Conservation (phyloP, 2,113 vertebrate species). For the Elanoides forficatus region DNA sequence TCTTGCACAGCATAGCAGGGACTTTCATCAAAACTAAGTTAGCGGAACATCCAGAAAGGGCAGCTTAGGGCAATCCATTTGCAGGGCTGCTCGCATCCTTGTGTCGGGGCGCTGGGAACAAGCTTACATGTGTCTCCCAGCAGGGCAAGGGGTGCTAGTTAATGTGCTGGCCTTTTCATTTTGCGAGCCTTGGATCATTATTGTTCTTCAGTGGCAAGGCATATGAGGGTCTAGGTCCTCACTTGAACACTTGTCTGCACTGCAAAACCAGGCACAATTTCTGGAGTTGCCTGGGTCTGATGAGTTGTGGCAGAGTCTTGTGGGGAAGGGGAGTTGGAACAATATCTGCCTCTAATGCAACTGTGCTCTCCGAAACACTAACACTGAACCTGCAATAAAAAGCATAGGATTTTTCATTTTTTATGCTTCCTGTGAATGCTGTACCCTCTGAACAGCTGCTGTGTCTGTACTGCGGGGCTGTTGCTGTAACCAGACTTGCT, state of each 20-base stretch:
- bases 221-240: background rate
- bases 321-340: background rate
- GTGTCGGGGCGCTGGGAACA: background rate
- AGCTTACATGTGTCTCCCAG: background rate
- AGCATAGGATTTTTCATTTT: background rate
- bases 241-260: background rate
- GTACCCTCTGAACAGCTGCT: background rate
- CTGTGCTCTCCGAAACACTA: constrained; percentile 27
- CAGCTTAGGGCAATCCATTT: background rate
- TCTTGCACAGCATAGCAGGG: background rate
- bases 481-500: background rate
- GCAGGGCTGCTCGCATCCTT: background rate
- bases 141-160: background rate
- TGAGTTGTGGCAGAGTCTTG: background rate
- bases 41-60: background rate
- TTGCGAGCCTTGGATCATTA: background rate
- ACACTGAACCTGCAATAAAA: constrained; percentile 34
- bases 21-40: background rate
- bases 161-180: background rate
- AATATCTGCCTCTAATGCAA: background rate
- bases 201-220: background rate
- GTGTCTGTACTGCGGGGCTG: background rate
- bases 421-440: background rate
- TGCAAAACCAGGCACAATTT: background rate
- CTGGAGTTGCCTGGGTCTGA: background rate